Evolutionary conservation across 2,888 invertebrate species (phyloP).

Genomic region (Tenthredo scrophulariae): DNA sequence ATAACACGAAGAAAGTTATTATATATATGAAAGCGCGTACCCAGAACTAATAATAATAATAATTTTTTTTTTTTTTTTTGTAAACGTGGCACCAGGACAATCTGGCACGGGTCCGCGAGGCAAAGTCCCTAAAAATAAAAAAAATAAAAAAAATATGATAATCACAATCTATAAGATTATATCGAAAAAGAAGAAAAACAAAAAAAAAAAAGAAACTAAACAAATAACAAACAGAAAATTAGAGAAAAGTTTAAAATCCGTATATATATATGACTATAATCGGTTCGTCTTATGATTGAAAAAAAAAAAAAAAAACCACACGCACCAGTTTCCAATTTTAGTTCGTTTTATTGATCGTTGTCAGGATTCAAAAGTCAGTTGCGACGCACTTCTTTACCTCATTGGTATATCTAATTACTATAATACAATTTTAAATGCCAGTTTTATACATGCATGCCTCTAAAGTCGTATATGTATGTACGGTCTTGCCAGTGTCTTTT

Average conservation of each 20-base stretch:
- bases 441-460: conserved; percentile 23
- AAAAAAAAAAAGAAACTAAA: not conserved
- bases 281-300: not conserved
- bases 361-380: not conserved
- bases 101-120: conserved; percentile 35
- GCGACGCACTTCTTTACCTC: not conserved
- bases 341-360: conserved; percentile 19
- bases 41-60: conserved; percentile 14
- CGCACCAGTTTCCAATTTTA: not conserved
- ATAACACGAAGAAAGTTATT: conserved; percentile 29
- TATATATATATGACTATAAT: not conserved
- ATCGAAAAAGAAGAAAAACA: not conserved
- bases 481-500: not conserved
- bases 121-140: not conserved
- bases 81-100: conserved; percentile 35
- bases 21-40: conserved; percentile 28
- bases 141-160: not conserved
- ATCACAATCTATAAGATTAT: not conserved
- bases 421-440: conserved; percentile 2
- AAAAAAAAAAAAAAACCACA: not conserved
- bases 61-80: not conserved
- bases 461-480: not conserved
- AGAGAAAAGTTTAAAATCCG: not conserved
- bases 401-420: not conserved
- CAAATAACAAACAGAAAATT: not conserved